phyloP scores from a whole-genome alignment of 2,113 vertebrate species.

The Petroica traversi region DNA sequence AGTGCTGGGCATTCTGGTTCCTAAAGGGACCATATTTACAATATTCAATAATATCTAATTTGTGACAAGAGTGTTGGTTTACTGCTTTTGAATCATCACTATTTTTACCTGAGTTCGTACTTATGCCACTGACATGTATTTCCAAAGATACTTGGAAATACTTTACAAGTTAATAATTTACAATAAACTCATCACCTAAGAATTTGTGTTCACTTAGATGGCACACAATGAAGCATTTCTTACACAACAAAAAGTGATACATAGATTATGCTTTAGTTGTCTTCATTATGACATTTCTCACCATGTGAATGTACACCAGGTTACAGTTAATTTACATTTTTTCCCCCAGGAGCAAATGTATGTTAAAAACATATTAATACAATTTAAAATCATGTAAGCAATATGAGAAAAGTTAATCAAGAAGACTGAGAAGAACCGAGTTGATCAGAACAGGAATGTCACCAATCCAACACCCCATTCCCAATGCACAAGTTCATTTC shows the following conservation, averaged over 20 bases:
- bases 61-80: neutral
- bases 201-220: neutral
- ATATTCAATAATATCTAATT: neutral
- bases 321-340: neutral
- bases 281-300: neutral
- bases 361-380: neutral
- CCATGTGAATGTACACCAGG: neutral
- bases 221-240: neutral
- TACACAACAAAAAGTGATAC: neutral
- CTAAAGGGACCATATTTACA: neutral
- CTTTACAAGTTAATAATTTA: neutral
- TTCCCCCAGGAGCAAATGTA: neutral
- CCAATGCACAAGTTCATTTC: neutral
- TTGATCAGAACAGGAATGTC: neutral
- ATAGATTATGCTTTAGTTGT: neutral
- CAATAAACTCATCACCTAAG: neutral
- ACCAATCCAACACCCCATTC: neutral
- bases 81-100: neutral
- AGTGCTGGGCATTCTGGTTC: neutral
- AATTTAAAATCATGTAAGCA: neutral
- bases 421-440: neutral
- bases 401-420: neutral
- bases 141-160: neutral
- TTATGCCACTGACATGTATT: neutral
- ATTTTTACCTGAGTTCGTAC: neutral